A percentile compares a stretch with the other conserved stretches of the same genome.
Evolutionary conservation across 2,113 vertebrate genomes (phyloP).

Genomic region (Rhea americana): DNA sequence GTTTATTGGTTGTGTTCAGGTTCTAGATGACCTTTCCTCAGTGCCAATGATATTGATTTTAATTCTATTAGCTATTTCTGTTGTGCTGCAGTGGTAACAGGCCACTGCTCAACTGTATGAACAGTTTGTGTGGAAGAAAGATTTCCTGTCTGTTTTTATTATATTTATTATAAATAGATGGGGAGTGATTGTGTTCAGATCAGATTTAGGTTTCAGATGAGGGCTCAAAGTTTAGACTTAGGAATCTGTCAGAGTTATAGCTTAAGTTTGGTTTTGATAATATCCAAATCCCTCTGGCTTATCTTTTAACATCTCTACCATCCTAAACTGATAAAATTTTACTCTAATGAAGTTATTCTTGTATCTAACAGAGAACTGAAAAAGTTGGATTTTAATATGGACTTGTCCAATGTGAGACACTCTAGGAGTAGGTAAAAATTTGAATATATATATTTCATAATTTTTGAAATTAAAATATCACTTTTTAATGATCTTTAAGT

Average conservation of each 20-base stretch:
- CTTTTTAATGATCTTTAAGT: not conserved
- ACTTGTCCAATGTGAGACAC: not conserved
- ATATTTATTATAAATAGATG: not conserved
- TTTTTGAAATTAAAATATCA: not conserved
- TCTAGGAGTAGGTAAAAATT: not conserved
- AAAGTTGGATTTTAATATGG: not conserved
- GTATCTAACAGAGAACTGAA: not conserved
- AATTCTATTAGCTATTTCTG: not conserved
- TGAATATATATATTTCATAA: not conserved
- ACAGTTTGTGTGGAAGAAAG: not conserved
- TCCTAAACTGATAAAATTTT: not conserved
- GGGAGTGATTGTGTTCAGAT: not conserved
- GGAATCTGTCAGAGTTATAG: not conserved
- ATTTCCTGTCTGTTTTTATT: not conserved
- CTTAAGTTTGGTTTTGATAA: not conserved
- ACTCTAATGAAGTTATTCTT: fast-evolving
- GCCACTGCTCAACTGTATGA: not conserved
- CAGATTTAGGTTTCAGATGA: not conserved
- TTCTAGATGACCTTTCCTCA: not conserved
- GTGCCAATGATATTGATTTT: not conserved
- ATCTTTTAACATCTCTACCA: not conserved
- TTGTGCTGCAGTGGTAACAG: not conserved
- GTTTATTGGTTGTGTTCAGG: not conserved
- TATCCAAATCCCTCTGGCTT: not conserved
- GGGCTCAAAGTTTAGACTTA: not conserved